A percentile compares a stretch with the other conserved stretches of the same genome.
These are phyloP conservation scores for Stratiomys singularior DNA, from an alignment of 2,888 invertebrate genomes.

Conservation along the genomic window DNA sequence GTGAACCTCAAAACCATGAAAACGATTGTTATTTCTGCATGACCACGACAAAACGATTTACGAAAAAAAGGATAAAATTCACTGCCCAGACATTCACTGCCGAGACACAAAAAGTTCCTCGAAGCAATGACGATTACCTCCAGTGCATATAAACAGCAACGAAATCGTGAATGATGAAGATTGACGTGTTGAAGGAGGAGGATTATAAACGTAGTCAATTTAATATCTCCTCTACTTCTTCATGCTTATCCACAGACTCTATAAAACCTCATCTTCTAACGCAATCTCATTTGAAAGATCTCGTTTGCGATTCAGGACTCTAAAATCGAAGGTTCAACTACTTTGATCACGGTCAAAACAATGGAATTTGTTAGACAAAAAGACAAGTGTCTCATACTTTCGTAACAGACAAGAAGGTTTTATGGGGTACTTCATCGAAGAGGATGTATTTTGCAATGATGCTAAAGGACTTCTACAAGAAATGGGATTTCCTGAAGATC, in stretches of 20 bases:
- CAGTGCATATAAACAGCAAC: background rate
- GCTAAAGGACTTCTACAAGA: constrained; percentile 24
- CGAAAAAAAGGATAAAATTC: background rate
- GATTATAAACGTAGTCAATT: background rate
- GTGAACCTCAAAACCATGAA: background rate
- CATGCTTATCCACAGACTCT: background rate
- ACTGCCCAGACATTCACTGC: background rate
- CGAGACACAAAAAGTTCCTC: background rate
- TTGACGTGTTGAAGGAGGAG: background rate
- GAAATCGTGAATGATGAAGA: background rate
- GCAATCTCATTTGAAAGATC: constrained; percentile 18
- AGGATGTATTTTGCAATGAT: constrained; percentile 30
- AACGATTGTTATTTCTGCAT: constrained; percentile 3
- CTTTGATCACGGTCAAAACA: constrained; percentile 4
- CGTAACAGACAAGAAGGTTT: background rate
- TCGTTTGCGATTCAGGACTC: background rate
- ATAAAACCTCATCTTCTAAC: background rate
- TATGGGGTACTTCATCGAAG: constrained; percentile 26
- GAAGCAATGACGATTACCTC: background rate
- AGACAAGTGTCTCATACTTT: background rate
- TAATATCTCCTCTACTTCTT: background rate
- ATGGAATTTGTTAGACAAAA: background rate
- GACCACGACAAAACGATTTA: background rate
- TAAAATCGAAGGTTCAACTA: constrained; percentile 15
- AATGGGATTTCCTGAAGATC: constrained; percentile 14